Conservation (phyloP, 2,113 vertebrate species). For the Syngnathus typhle region DNA sequence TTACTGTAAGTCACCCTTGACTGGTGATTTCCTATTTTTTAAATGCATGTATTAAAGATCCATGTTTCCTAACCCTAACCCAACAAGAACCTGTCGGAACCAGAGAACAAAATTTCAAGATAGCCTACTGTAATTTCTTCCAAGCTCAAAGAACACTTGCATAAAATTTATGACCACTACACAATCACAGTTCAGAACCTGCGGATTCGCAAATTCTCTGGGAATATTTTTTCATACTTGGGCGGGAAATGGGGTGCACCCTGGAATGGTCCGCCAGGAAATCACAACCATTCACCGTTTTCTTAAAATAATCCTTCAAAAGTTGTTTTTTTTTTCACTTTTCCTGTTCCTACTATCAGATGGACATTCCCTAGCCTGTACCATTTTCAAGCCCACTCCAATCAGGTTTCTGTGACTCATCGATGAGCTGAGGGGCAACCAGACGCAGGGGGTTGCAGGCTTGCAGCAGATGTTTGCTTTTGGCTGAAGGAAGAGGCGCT, state of each 20-base stretch:
- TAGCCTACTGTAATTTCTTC: too few relatives aligned
- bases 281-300: neutral
- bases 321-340: neutral
- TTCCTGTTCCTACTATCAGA: neutral
- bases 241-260: too few relatives aligned
- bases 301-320: neutral
- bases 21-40: conserved; percentile 28
- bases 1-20: neutral
- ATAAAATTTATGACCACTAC: too few relatives aligned
- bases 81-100: too few relatives aligned
- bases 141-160: too few relatives aligned
- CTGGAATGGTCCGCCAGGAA: too few relatives aligned
- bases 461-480: conserved; percentile 64
- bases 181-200: too few relatives aligned
- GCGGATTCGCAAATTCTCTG: too few relatives aligned
- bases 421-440: conserved; percentile 4
- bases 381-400: neutral
- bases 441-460: conserved; percentile 18
- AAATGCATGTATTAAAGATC: too few relatives aligned
- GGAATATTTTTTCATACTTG: too few relatives aligned
- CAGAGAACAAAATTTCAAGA: too few relatives aligned
- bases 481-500: conserved; percentile 56
- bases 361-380: neutral
- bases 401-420: neutral
- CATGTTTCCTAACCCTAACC: too few relatives aligned